These are phyloP conservation scores for Eufriesea mexicana DNA, from an alignment of 1,140 invertebrate genomes.

Conservation along the genomic window DNA sequence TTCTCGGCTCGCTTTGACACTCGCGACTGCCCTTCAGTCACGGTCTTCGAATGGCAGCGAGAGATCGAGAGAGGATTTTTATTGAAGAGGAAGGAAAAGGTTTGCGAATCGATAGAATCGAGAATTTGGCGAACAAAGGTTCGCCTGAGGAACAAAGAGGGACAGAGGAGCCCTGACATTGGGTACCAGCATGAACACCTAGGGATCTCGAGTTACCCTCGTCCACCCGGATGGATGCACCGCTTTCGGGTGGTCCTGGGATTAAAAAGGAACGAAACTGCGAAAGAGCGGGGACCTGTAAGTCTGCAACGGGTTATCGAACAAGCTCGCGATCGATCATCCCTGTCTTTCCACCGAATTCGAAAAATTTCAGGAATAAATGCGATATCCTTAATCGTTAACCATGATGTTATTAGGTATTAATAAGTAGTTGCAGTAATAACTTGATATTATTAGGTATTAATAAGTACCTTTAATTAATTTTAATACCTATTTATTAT, in stretches of 20 bases:
- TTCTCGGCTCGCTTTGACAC: not conserved
- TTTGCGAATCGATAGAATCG: not conserved
- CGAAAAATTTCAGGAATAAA: not conserved
- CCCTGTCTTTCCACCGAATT: too few species aligned
- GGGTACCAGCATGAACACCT: slow-evolving; percentile 44
- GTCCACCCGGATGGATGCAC: slow-evolving; percentile 31
- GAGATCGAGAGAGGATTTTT: not conserved
- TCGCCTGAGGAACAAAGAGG: slow-evolving; percentile 30
- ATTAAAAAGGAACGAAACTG: slow-evolving; percentile 18
- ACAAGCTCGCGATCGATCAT: too few species aligned
- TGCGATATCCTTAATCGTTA: not conserved
- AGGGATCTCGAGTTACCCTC: slow-evolving; percentile 55
- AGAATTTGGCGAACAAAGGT: not conserved
- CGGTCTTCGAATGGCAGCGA: too few species aligned
- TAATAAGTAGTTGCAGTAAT: too few species aligned
- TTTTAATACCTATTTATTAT: too few species aligned
- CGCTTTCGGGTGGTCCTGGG: slow-evolving; percentile 63
- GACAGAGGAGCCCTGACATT: slow-evolving; percentile 15
- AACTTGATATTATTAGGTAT: too few species aligned
- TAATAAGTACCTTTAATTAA: too few species aligned
- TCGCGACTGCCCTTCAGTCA: not conserved
- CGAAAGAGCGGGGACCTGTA: too few species aligned
- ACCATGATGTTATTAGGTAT: too few species aligned
- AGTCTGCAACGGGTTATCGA: slow-evolving; percentile 6
- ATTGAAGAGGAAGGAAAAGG: not conserved